A percentile compares a stretch with the other conserved stretches of the same genome.
Conservation (phyloP, 2,113 vertebrate genomes). For the Corythaeola cristata region DNA sequence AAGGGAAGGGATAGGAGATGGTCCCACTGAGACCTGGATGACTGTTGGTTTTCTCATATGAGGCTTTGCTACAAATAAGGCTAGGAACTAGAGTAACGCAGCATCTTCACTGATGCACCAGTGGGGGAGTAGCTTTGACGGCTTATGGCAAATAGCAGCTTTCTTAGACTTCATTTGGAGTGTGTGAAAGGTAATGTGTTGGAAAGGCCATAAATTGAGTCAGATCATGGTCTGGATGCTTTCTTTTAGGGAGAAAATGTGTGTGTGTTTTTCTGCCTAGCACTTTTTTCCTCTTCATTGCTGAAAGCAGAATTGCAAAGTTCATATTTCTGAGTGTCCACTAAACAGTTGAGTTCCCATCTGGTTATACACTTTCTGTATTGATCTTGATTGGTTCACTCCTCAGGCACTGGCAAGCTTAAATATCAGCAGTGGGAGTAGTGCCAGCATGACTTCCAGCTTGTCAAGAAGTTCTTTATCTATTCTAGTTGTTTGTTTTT, state of each 20-base stretch:
- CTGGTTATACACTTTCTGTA: neutral
- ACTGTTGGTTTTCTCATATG: neutral
- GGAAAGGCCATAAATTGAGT: neutral
- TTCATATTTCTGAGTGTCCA: neutral
- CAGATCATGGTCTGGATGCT: neutral
- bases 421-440: slow-evolving; percentile 65
- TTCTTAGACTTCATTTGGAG: neutral
- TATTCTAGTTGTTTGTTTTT: neutral
- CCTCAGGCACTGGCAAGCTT: slow-evolving; percentile 45
- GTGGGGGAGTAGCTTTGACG: neutral
- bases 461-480: slow-evolving; percentile 1
- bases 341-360: slow-evolving; percentile 16
- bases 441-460: neutral
- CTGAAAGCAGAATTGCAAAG: neutral
- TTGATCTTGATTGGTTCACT: slow-evolving; percentile 19
- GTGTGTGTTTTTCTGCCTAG: neutral
- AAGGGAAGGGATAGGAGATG: neutral
- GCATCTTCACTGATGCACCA: neutral
- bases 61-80: neutral
- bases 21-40: neutral
- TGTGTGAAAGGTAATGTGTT: neutral
- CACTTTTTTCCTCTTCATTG: neutral
- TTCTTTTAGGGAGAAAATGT: neutral
- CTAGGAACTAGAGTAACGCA: neutral
- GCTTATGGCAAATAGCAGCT: neutral